phyloP scores from a whole-genome alignment of 1,140 invertebrate genomes.

The Bombyx mandarina region DNA sequence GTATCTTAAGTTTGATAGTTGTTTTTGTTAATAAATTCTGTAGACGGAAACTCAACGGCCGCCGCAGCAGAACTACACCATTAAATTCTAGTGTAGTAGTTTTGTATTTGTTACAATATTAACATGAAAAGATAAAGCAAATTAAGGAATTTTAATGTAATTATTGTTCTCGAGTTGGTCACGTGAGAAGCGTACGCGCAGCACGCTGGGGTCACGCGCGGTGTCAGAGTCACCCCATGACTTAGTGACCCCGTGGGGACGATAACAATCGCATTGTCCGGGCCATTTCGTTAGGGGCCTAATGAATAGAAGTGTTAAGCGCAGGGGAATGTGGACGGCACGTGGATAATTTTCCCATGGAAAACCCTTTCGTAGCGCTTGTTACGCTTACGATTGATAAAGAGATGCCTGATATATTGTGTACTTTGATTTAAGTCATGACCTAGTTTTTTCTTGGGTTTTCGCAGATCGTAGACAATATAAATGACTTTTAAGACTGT shows the following conservation, averaged over 20 bases:
- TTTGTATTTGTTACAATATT: not conserved
- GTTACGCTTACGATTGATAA: constrained; percentile 9
- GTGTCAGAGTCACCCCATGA: constrained; percentile 37
- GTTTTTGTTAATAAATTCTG: constrained; percentile 26
- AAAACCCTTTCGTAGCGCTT: constrained; percentile 13
- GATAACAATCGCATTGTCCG: constrained; percentile 49
- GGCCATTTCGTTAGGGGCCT: constrained; percentile 17
- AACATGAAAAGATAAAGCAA: not conserved
- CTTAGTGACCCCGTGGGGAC: constrained; percentile 44
- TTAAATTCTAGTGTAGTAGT: not conserved
- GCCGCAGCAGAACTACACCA: too few relatives aligned
- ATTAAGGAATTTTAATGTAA: too few relatives aligned
- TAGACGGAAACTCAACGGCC: not conserved
- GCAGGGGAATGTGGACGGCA: constrained; percentile 35
- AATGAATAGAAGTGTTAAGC: constrained; percentile 47
- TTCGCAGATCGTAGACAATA: too few relatives aligned
- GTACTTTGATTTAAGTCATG: too few relatives aligned
- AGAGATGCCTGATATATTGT: not conserved
- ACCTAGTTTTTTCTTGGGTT: too few relatives aligned
- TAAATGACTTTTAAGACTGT: too few relatives aligned
- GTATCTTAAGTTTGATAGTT: constrained; percentile 49
- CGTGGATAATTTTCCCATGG: constrained; percentile 33
- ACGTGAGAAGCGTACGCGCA: constrained; percentile 25
- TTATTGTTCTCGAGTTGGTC: not conserved
- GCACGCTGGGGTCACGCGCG: constrained; percentile 14